Percentiles rank a stretch among this genome's conserved stretches.
These are phyloP conservation scores for Hoplias malabaricus DNA, from an alignment of 2,113 vertebrate species.

Conservation along the genomic window DNA sequence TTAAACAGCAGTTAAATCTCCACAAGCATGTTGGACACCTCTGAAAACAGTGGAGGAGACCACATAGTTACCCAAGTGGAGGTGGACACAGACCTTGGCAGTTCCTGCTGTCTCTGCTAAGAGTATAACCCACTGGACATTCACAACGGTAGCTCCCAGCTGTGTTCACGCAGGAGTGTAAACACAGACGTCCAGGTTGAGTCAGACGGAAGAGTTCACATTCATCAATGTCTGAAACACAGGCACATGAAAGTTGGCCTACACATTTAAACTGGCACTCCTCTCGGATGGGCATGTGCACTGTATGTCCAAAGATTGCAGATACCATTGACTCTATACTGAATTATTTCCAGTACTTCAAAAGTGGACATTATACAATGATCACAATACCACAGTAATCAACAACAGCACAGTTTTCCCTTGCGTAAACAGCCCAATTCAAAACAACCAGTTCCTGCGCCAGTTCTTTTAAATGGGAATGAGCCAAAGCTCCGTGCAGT, in stretches of 20 bases:
- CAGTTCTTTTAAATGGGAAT: too few species aligned
- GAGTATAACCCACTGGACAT: constrained; percentile 77
- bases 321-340: too few species aligned
- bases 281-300: too few species aligned
- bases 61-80: not conserved
- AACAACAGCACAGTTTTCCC: not conserved
- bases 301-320: too few species aligned
- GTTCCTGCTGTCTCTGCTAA: constrained; percentile 66
- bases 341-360: too few species aligned
- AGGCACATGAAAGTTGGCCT: not conserved
- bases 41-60: not conserved
- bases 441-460: too few species aligned
- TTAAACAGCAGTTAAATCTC: not conserved
- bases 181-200: constrained; percentile 73
- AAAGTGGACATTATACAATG: not conserved
- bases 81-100: constrained; percentile 73
- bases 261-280: not conserved
- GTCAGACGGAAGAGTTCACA: constrained; percentile 76
- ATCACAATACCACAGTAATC: too few species aligned
- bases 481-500: too few species aligned
- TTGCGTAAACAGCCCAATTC: too few species aligned
- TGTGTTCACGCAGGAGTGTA: constrained; percentile 80
- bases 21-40: not conserved
- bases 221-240: constrained; percentile 78
- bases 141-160: constrained; percentile 80